Conservation (phyloP, 2,113 vertebrate species). For the Salvelinus fontinalis region DNA sequence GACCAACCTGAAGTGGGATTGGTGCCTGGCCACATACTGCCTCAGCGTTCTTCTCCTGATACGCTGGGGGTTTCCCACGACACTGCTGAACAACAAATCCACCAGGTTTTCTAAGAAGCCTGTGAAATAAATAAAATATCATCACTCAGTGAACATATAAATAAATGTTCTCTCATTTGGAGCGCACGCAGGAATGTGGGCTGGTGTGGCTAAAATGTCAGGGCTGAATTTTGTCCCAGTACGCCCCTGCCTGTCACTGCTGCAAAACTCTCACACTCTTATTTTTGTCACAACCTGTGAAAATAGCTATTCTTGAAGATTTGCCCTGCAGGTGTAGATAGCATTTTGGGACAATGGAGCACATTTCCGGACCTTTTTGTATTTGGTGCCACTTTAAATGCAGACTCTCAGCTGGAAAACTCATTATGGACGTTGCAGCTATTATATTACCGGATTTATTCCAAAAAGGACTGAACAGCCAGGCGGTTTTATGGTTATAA, state of each 20-base stretch:
- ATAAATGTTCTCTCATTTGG: too few relatives aligned
- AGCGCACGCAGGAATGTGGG: too few relatives aligned
- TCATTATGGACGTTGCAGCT: background rate
- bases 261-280: background rate
- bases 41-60: too few relatives aligned
- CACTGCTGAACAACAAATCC: too few relatives aligned
- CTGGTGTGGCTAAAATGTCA: too few relatives aligned
- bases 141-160: too few relatives aligned
- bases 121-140: too few relatives aligned
- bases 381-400: background rate
- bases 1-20: too few relatives aligned
- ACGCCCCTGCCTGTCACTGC: conserved; percentile 2
- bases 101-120: too few relatives aligned
- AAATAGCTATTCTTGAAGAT: background rate
- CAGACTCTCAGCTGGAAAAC: background rate
- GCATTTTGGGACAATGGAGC: background rate
- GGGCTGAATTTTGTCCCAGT: too few relatives aligned
- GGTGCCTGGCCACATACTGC: too few relatives aligned
- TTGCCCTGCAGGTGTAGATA: background rate
- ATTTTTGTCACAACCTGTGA: background rate
- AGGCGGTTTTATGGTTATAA: background rate
- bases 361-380: background rate
- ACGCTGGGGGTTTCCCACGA: too few relatives aligned
- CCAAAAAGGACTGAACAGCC: background rate
- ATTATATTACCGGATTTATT: background rate